Conservation (phyloP, 2,888 invertebrate species). For the Strigamia crassipes region DNA sequence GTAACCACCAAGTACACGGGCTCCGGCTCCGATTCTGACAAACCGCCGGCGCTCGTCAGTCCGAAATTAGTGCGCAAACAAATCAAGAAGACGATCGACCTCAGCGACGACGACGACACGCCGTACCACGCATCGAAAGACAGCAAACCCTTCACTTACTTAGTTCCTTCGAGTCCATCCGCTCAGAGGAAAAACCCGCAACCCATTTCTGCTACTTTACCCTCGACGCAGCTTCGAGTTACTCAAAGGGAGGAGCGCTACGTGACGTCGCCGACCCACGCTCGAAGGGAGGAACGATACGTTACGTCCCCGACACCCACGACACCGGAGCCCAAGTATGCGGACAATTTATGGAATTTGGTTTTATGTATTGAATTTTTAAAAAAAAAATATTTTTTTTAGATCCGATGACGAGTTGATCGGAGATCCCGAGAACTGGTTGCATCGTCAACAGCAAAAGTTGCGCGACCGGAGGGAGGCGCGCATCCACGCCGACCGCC, state of each 20-base stretch:
- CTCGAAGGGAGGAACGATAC: not conserved
- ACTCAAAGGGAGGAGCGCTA: not conserved
- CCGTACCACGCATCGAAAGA: conserved; percentile 91
- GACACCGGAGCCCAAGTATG: conserved; percentile 43
- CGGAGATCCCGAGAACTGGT: conserved; percentile 66
- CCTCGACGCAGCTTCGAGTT: not conserved
- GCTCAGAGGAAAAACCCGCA: conserved; percentile 57
- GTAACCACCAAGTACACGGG: conserved; percentile 49
- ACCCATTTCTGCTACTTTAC: conserved; percentile 54
- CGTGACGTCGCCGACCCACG: not conserved
- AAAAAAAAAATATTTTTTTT: not conserved
- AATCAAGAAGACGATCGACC: conserved; percentile 29
- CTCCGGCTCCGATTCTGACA: conserved; percentile 45
- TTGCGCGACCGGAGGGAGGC: conserved; percentile 76
- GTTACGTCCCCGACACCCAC: conserved; percentile 8
- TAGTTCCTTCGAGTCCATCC: conserved; percentile 60
- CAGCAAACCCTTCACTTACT: conserved; percentile 87
- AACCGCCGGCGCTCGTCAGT: not conserved
- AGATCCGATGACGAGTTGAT: conserved; percentile 43
- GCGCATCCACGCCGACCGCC: conserved; percentile 72
- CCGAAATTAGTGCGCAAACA: conserved; percentile 39
- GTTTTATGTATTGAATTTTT: not conserved
- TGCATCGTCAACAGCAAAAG: conserved; percentile 81
- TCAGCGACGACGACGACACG: conserved; percentile 64
- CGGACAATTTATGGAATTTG: not conserved